Conservation (phyloP, 2,113 vertebrate genomes). For the Clupea harengus region DNA sequence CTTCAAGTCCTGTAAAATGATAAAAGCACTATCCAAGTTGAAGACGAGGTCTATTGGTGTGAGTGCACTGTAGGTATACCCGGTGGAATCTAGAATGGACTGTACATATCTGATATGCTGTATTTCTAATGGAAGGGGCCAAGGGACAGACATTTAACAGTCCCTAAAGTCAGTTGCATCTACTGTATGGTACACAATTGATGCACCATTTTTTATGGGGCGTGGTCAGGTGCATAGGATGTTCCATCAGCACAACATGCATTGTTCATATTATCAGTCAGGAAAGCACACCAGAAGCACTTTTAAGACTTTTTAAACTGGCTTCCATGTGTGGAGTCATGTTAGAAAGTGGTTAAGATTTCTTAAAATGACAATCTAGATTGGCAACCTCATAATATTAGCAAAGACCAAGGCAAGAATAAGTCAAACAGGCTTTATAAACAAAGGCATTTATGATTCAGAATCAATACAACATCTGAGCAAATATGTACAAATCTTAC, state of each 20-base stretch:
- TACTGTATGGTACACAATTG: not conserved
- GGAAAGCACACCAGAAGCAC: not conserved
- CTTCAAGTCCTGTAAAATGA: too few species aligned
- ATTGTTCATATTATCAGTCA: not conserved
- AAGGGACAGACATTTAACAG: not conserved
- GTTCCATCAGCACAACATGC: not conserved
- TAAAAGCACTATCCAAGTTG: too few species aligned
- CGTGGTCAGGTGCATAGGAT: not conserved
- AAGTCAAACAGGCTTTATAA: conserved; percentile 36
- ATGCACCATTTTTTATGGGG: not conserved
- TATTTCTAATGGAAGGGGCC: not conserved
- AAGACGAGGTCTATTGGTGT: too few species aligned
- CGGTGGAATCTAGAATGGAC: too few species aligned
- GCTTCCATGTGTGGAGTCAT: too few species aligned
- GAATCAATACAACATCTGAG: conserved; percentile 58
- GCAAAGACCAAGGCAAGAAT: not conserved
- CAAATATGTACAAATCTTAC: conserved; percentile 77
- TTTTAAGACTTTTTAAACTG: not conserved
- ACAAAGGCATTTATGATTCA: conserved; percentile 44
- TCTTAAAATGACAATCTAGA: too few species aligned
- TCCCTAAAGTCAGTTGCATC: too few species aligned
- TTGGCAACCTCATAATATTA: not conserved
- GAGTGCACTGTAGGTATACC: too few species aligned
- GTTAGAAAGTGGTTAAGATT: too few species aligned
- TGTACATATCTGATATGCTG: too few species aligned